Base-by-base conservation (phyloP, 2,888 invertebrate species). In the Hedya salicella region DNA sequence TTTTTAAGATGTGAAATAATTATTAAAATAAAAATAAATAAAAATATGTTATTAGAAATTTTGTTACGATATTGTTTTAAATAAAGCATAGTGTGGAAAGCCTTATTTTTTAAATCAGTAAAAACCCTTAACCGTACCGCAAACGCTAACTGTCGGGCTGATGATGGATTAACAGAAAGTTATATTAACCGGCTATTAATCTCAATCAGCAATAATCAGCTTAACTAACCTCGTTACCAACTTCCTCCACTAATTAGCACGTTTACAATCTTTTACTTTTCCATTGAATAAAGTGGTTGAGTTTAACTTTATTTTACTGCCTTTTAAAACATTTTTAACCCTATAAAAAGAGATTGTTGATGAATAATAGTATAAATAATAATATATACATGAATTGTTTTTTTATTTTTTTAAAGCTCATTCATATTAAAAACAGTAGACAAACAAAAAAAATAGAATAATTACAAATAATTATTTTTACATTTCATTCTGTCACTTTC, bases 161-260 rank as follows among this genome's bases (percentile, higher is more conserved):
- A 74, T 78, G 75, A 76, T 74, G 78, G 76, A 78, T 76, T 74
- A 76, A 73, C 61, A 62, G 59, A 71, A 68, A 73, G 69, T 62
- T 68, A 63, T 74, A 79, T 81, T 78, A 78, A 69, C 70, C 69
- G 71, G 78, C 70, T 69, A 82, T 82, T 76, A 75, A 81, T 82
- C 82, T 77, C 72, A 78, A 80, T 82, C 75, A 80, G 68, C 71
- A 71, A 66, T 77, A 75, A 80, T 76, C 75, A 72, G 68, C 69
- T 66, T 48, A 70, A 67, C 68, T 71, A 75, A 72, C 70, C 68
- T 67, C 53, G 68, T 68, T 73, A 69, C 66, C 69, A 70, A 73
- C 72, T 71, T 74, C 36, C 52, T n/a, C 46, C 36, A 32, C 52
- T 59, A 65, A 65, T 65, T 65, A 65, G 39, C 64, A 39, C n/a